Percentiles rank a stretch among this genome's conserved stretches.
Evolutionary conservation across 2,113 vertebrate genomes (phyloP).

Genomic region (Physeter macrocephalus): DNA sequence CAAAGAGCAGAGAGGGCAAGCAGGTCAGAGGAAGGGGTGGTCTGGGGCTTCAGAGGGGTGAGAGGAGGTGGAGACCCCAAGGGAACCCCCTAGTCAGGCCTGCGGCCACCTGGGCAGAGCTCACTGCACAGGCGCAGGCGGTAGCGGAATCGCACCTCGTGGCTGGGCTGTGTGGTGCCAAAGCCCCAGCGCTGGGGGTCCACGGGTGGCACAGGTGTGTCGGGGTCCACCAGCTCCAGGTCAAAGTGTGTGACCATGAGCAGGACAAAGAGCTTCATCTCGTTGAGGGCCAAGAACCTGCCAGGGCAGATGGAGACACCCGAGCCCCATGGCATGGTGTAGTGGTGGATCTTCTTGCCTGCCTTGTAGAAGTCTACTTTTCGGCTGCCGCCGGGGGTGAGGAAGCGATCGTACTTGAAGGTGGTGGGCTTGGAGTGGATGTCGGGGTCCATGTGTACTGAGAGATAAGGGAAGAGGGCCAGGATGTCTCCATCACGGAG

Average conservation of each 20-base stretch:
- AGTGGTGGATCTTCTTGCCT: conserved; percentile 88
- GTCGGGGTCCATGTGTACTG: conserved; percentile 88
- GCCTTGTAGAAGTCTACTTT: conserved; percentile 90
- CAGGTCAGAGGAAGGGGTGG: neutral
- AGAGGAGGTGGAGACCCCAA: neutral
- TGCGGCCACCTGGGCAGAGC: neutral
- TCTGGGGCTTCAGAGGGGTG: neutral
- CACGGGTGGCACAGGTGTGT: conserved; percentile 81
- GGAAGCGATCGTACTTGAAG: conserved; percentile 89
- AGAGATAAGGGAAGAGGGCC: conserved; percentile 86
- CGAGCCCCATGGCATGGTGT: conserved; percentile 93
- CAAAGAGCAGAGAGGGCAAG: neutral
- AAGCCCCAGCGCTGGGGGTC: conserved; percentile 88
- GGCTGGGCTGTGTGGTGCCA: conserved; percentile 85
- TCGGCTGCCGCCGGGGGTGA: conserved; percentile 83
- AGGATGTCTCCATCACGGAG: conserved; percentile 87
- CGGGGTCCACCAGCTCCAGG: conserved; percentile 84
- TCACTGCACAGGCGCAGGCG: conserved; percentile 69
- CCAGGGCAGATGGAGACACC: conserved; percentile 91
- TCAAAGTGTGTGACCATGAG: conserved; percentile 90
- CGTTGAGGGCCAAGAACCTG: conserved; percentile 88
- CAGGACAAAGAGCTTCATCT: conserved; percentile 92
- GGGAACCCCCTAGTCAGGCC: neutral
- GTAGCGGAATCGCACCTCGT: conserved; percentile 85
- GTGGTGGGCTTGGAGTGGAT: conserved; percentile 86